Base-by-base conservation (phyloP, 2,113 vertebrate species). In the Eolophus roseicapilla region DNA sequence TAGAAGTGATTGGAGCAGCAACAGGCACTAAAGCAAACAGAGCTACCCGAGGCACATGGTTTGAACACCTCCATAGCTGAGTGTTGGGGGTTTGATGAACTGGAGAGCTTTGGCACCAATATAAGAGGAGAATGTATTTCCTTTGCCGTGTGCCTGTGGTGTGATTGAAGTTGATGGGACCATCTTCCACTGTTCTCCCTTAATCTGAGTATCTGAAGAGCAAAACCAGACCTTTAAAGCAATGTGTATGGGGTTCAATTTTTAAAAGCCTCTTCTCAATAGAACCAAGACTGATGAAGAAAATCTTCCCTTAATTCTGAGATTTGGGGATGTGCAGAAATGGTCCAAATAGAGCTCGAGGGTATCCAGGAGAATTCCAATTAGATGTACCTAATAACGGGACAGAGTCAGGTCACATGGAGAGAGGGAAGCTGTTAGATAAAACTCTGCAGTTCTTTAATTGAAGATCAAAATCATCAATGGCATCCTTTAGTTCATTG, bases 281-380 rank as follows among this genome's bases (percentile, higher is more conserved):
- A 60, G 69, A 80, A 95, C 80, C 69, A 84, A 82, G 67, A 27
- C 25, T 46, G 69, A 91, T 69, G 65, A 53, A 73, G 91, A 82
- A 86, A 43, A 37, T 12, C 23, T 69, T n/a, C 47, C 31, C 10
- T 89, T 68, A 94, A 65, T 85, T 74, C 78, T 46, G 90, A 77
- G 82, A 44, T 90, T 6, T 94, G 67, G 63, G 49, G 33, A 80
- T 73, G 2, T 18, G 55, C 79, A 75, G 79, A 82, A 88, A 55
- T 46, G 83, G 88, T 86, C 73, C 83, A 93, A 75, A 83, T 53
- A 35, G n/a, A 93, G 88, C 68, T 88, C 53, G 4, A 90, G 71
- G 86, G 39, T 82, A 80, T 79, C 57, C 65, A 88, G 94, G 88
- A 70, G 57, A 71, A 90, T 70, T 68, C 65, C 70, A 95, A 93